Evolutionary conservation across 2,113 vertebrate species (phyloP).

Genomic region (Python bivittatus): DNA sequence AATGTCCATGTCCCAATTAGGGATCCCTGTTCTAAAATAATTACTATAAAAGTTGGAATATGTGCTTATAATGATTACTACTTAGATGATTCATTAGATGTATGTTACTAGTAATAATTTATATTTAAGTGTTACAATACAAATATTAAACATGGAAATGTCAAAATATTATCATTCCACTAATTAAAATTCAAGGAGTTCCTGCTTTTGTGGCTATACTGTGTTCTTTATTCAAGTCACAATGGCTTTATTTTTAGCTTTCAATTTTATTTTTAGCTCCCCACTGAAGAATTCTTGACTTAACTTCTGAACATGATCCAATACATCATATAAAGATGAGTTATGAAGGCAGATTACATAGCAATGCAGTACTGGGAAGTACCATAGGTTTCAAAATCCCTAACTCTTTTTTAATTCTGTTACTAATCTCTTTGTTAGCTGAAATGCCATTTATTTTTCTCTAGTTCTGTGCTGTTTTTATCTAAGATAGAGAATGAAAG

Average conservation of each 20-base stretch:
- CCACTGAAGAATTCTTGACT: background rate
- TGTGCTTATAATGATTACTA: background rate
- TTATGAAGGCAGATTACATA: background rate
- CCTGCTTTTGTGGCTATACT: background rate
- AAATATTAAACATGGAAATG: background rate
- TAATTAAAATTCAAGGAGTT: background rate
- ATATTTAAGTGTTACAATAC: background rate
- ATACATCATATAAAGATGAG: background rate
- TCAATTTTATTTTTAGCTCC: background rate
- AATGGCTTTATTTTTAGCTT: background rate
- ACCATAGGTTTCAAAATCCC: background rate
- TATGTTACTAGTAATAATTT: background rate
- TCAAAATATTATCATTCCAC: background rate
- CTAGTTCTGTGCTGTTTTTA: background rate
- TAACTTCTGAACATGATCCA: background rate
- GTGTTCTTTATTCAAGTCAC: background rate
- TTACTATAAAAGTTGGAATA: background rate
- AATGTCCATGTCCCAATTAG: no score
- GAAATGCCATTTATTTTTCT: background rate
- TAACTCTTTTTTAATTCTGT: background rate
- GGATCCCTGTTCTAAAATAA: background rate
- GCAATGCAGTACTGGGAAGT: background rate
- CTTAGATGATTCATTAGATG: background rate
- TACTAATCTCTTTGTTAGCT: background rate
- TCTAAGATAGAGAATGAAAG: background rate